Base-by-base conservation (phyloP, 2,113 vertebrate species). In the Mohoua ochrocephala region DNA sequence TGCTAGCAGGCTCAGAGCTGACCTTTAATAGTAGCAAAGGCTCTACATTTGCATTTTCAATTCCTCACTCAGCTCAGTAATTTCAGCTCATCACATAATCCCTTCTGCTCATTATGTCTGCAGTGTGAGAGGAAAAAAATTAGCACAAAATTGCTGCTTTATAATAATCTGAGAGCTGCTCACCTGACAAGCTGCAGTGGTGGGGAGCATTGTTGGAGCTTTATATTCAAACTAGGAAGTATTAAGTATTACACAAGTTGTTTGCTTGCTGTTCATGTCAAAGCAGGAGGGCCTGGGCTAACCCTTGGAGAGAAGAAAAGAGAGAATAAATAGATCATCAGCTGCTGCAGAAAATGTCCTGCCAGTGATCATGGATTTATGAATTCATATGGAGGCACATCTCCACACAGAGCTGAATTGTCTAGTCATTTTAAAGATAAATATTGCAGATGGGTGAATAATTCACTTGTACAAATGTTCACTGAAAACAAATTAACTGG, bases 361-460 rank as follows among this genome's bases (percentile, higher is more conserved):
- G 93, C 78, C 89, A 89, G 42, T 22, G 74, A 57, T 83, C 14
- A 1, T 45, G 77, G 87, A 97, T 96, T 96, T 96, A 93, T 90
- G 87, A 67, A 93, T 86, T 91, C 84, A 42, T 69, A 54, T 2
- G 0, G 64, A 92, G 74, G 57, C 31, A 83, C 67, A 64, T 59
- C 61, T 94, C 88, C 84, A 74, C 81, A 52, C 67, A 35, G 69
- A 63, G 79, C 75, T 95, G 93, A 95, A 96, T n/a, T 84, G 65
- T 85, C 91, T 86, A 82, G 87, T 92, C 87, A 79, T 95, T 95
- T 60, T 60, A 92, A 95, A 97, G 96, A 97, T 91, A 97, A 97
- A 96, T 95, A 95, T 91, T 97, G 88, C 92, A 95, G 96, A 95
- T 94, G 92, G 77, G 96, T 91, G 91, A 93, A 95, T 96, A 95